These are phyloP conservation scores for Nixonia krombeini DNA, from an alignment of 1,140 invertebrate species.

Conservation along the genomic window DNA sequence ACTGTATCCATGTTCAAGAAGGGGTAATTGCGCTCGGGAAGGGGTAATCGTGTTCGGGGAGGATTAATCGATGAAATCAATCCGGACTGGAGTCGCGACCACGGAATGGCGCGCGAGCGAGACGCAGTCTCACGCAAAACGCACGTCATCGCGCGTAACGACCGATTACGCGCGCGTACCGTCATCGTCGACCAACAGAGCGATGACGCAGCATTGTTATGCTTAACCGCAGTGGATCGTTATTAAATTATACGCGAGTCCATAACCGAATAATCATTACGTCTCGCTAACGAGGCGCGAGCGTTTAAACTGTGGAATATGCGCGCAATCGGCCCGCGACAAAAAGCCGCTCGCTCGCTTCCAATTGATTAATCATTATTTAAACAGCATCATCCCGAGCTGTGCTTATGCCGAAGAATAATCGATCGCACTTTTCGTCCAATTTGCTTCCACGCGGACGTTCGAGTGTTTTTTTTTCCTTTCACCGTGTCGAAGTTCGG, in stretches of 20 bases:
- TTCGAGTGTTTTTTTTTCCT: too few species aligned
- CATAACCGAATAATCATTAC: slow-evolving; percentile 70
- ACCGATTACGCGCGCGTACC: slow-evolving; percentile 66
- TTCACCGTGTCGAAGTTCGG: too few species aligned
- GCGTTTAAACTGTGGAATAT: slow-evolving; percentile 54
- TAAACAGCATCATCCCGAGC: slow-evolving; percentile 45
- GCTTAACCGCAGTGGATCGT: slow-evolving; percentile 65
- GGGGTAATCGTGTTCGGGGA: too few species aligned
- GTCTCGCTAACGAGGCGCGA: slow-evolving; percentile 64
- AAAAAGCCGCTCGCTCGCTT: slow-evolving; percentile 38
- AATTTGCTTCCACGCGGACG: too few species aligned
- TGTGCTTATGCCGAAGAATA: too few species aligned
- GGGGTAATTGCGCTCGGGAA: too few species aligned
- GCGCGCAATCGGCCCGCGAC: too few species aligned
- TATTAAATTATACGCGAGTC: slow-evolving; percentile 70
- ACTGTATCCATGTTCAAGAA: too few species aligned
- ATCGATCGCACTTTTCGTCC: too few species aligned
- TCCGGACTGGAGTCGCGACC: slow-evolving; percentile 51
- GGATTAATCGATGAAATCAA: slow-evolving; percentile 45
- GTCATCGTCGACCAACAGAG: slow-evolving; percentile 56
- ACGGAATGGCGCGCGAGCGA: slow-evolving; percentile 64
- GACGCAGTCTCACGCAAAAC: slow-evolving; percentile 63
- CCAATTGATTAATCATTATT: slow-evolving; percentile 49
- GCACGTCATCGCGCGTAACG: slow-evolving; percentile 70
- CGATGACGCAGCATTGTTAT: slow-evolving; percentile 64